Evolutionary conservation across 2,888 invertebrate genomes (phyloP).

Genomic region (Tetragnatha montana): DNA sequence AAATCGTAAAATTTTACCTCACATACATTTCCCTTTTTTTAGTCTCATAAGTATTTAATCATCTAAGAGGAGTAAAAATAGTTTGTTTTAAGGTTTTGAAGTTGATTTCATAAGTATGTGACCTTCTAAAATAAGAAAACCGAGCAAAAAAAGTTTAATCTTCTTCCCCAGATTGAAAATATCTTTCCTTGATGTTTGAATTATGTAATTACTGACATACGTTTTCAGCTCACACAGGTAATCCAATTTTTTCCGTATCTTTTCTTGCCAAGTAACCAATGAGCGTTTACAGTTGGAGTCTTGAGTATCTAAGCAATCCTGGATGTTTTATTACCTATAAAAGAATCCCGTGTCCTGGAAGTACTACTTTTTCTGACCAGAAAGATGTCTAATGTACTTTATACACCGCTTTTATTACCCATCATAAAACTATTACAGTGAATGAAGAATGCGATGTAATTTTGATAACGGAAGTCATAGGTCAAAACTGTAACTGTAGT

Average conservation of each 20-base stretch:
- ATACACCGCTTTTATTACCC: conserved; percentile 13
- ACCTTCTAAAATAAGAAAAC: too few relatives aligned
- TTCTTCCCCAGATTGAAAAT: background rate
- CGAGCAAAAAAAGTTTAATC: too few relatives aligned
- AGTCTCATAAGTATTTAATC: too few relatives aligned
- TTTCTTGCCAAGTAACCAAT: conserved; percentile 10
- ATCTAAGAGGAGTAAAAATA: too few relatives aligned
- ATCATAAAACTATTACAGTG: conserved; percentile 34
- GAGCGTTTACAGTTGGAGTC: conserved; percentile 6
- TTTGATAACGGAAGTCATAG: background rate
- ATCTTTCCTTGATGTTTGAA: background rate
- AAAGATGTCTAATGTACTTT: conserved; percentile 32
- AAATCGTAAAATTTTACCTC: too few relatives aligned
- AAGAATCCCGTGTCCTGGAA: conserved; percentile 26
- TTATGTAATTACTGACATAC: background rate
- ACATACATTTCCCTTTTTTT: too few relatives aligned
- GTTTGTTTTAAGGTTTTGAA: too few relatives aligned
- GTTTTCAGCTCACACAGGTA: background rate
- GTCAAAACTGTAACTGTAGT: conserved; percentile 5
- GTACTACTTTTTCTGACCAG: background rate
- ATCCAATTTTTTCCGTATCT: background rate
- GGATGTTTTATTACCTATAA: conserved; percentile 56
- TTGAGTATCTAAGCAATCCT: conserved; percentile 6
- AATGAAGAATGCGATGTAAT: conserved; percentile 28
- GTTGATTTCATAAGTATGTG: too few relatives aligned